These are phyloP conservation scores for Maniola jurtina DNA, from an alignment of 1,140 invertebrate genomes.

Conservation along the genomic window DNA sequence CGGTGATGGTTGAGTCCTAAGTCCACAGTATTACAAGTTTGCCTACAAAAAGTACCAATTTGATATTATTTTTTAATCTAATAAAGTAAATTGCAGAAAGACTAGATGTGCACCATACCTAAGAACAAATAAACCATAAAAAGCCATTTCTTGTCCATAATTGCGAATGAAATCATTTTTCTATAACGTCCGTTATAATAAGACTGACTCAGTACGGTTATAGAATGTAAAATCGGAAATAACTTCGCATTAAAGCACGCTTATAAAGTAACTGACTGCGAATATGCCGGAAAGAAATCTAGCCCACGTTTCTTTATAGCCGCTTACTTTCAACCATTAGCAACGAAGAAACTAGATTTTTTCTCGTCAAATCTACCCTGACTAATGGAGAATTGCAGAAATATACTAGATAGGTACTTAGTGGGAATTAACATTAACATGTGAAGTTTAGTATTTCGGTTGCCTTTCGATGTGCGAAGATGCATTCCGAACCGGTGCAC, in stretches of 20 bases:
- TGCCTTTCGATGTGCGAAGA: no score
- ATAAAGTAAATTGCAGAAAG: no score
- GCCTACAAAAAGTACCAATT: no score
- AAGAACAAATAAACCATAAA: background rate
- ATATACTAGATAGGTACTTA: background rate
- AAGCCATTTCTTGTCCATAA: background rate
- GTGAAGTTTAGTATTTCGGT: no score
- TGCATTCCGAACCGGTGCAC: no score
- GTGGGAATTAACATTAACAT: no score
- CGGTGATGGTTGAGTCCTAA: no score
- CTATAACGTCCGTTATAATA: constrained; percentile 11
- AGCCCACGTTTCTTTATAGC: constrained; percentile 36
- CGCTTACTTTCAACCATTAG: constrained; percentile 35
- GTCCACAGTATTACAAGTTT: no score
- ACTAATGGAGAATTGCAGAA: background rate
- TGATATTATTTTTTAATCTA: no score
- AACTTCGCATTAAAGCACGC: constrained; percentile 26
- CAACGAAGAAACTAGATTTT: constrained; percentile 4
- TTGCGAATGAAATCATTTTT: background rate
- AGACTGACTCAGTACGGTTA: background rate
- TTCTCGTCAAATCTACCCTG: constrained; percentile 1
- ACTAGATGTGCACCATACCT: background rate
- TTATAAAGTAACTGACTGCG: constrained; percentile 36
- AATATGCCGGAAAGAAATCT: constrained; percentile 46
- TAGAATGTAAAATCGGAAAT: constrained; percentile 30